Evolutionary conservation across 2,797 vertebrate species (phyloP), one percentile per base, ranked within the genome.

Genomic region (Lateolabrax maculatus): DNA sequence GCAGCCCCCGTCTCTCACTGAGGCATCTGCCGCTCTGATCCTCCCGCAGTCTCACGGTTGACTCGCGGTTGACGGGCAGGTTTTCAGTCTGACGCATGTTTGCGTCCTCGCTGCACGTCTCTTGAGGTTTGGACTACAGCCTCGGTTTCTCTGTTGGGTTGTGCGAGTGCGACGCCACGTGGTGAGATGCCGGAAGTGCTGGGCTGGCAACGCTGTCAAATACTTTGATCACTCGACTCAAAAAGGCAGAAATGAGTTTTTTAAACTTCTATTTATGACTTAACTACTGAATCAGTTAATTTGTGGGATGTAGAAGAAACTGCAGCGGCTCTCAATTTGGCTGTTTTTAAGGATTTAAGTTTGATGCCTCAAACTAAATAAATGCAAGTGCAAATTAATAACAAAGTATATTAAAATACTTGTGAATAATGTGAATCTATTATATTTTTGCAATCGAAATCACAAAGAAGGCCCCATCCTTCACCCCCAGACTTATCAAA

Each of bases 131-230:
- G n/a, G 53, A 71, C 67, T 55, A 46, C 80, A 71, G 71, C 74
- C 6, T 78, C 63, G 9, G 48, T 21, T 64, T 52, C 27, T 21
- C 21, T n/a, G 0, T 51, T 69, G 62, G 12, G 12, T 70, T 77
- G 77, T 75, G 5, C 80, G 83, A 90, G 84, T 5, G 90, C 89
- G 94, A 90, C 94, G 82, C 75, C 87, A 12, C 71, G 93, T 83
- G 94, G 93, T 1, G 0, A 52, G 37, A 25, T 2, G 0, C 0
- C 0, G 29, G 72, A 46, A 92, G 15, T 76, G 75, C 71, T 7
- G 6, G 15, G 15, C 21, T 27, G 15, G 11, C 62, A 5, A 55
- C 0, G 9, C 0, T 11, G 6, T 0, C 4, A 19, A 37, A 44
- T 18, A 41, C 3, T 56, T 60, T 25, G 1, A 52, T 1, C 16